Evolutionary conservation across 2,113 vertebrate genomes (phyloP).

Genomic region (Pleuronectes platessa): DNA sequence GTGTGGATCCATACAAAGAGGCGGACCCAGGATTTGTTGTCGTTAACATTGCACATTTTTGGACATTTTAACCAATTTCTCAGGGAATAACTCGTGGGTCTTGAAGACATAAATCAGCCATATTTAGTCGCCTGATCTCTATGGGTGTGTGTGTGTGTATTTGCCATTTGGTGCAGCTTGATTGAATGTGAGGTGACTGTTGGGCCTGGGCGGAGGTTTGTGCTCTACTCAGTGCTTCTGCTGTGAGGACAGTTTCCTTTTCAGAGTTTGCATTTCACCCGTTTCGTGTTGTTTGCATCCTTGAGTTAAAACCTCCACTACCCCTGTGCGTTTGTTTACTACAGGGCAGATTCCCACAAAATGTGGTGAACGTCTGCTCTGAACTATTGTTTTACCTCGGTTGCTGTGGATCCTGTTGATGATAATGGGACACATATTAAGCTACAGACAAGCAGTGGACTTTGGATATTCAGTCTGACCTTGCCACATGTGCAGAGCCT

Average conservation of each 20-base stretch:
- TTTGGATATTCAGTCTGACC: background rate
- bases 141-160: background rate
- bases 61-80: too few species aligned
- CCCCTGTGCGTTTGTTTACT: background rate
- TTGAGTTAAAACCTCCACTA: too few species aligned
- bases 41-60: background rate
- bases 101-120: too few species aligned
- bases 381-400: slow-evolving; percentile 28
- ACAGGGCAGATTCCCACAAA: background rate
- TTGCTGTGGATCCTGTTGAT: background rate
- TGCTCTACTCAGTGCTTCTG: background rate
- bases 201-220: too few species aligned
- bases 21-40: background rate
- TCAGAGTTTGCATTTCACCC: background rate
- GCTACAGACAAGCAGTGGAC: background rate
- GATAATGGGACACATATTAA: background rate
- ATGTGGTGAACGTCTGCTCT: slow-evolving; percentile 4
- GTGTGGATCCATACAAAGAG: too few species aligned
- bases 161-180: background rate
- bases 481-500: background rate
- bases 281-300: background rate
- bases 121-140: background rate
- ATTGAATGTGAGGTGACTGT: background rate
- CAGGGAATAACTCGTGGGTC: too few species aligned
- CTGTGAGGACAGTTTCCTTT: background rate